Evolutionary conservation across 2,888 invertebrate species (phyloP).

Genomic region (Odontocerum albicorne): DNA sequence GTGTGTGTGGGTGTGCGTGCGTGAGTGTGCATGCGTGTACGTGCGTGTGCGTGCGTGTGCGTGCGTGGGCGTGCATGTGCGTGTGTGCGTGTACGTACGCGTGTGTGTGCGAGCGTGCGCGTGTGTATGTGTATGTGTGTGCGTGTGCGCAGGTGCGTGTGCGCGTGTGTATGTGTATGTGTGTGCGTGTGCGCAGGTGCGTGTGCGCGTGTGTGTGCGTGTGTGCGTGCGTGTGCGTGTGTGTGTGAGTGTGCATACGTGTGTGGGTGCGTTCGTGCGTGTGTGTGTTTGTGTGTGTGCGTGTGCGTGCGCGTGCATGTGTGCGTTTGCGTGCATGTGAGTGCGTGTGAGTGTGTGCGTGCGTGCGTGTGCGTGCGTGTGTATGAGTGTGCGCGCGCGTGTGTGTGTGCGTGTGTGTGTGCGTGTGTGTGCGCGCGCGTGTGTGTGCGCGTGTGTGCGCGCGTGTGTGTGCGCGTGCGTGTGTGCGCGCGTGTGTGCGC

Average conservation of each 20-base stretch:
- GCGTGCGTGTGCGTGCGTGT: slow-evolving; percentile 3
- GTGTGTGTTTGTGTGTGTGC: background rate
- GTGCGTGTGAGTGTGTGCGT: slow-evolving; percentile 1
- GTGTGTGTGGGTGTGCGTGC: background rate
- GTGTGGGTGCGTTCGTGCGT: background rate
- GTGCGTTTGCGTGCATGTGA: background rate
- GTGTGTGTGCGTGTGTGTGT: background rate
- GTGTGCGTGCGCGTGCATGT: background rate
- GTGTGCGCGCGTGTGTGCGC: background rate
- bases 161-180: background rate
- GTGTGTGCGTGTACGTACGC: background rate
- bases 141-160: background rate
- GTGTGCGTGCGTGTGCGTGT: background rate
- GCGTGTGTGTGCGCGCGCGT: background rate
- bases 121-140: background rate
- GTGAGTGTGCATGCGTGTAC: background rate
- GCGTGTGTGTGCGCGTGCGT: background rate
- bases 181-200: background rate
- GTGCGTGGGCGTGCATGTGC: background rate
- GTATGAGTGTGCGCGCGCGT: background rate
- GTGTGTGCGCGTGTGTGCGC: background rate
- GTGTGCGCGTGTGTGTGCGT: background rate
- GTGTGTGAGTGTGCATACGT: background rate
- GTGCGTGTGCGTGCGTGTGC: background rate
- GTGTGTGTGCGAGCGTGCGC: background rate